Evolutionary conservation across 2,888 invertebrate species (phyloP), one percentile per base, ranked within the genome.

Genomic region (Argyra leucocephala): DNA sequence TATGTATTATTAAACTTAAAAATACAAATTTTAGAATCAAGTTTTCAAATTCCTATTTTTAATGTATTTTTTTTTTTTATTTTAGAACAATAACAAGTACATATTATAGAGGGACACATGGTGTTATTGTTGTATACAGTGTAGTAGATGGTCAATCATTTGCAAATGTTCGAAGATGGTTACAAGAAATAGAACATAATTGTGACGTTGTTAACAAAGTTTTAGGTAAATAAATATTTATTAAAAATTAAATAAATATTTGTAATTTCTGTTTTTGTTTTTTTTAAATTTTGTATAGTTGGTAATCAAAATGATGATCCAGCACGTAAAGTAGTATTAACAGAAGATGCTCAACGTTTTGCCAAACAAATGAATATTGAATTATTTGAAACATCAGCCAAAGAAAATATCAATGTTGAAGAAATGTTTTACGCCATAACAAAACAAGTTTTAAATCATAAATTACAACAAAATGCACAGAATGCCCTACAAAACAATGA

Each of bases 121-220:
- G 99, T 68, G 99, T 99, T 68, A 96, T 99, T 76, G 96, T 99
- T 62, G 99, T 99, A 18, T 99, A 99, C 81, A 99, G 99, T 85
- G 98, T 99, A 64, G 95, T 94, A 69, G 96, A 93, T 80, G 98
- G 97, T 59, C 98, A 99, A 79, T 96, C 97, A 63, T 99, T 99
- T 82, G 96, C 96, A 68, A 99, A 99, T 81, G 98, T 99, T 2
- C 96, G 97, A 79, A 84, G 98, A 77, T 99, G 99, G 99, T 84
- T 99, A 65, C 95, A 96, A 78, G 99, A 99, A 83, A 99, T 99
- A 71, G 97, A 98, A 78, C 94, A 96, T 79, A 98, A 99, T 84
- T 99, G 99, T 87, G 98, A 99, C 84, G 93, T 95, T 75, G 97
- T 97, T 72, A 96, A 95, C 84, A 92, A 93, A 86, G 94, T 98